Base-by-base conservation (phyloP, 2,797 vertebrate species). In the Decapterus maruadsi region DNA sequence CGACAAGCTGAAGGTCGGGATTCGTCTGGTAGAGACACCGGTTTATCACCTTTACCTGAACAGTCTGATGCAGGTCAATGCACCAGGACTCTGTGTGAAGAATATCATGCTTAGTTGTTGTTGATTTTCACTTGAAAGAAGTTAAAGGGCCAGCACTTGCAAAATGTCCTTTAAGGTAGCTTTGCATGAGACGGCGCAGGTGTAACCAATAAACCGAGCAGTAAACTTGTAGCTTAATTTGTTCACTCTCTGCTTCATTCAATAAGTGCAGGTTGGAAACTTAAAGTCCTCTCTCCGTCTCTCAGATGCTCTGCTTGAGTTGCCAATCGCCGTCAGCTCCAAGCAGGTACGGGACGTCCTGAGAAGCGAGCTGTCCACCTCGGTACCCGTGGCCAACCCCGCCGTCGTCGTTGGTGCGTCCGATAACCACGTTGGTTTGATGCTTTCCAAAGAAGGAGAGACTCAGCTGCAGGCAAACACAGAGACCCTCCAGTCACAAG, bases 281-380 rank as follows among this genome's bases (percentile, higher is more conserved):
- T 31, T 56, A 2, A 60, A 60, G 8, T 53, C 17, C 53, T 65
- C 34, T 56, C 38, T 77, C 48, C 63, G 34, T 72, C 60, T 71
- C 68, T 68, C 85, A 96, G 95, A 95, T 38, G 68, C 73, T 50
- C 86, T 91, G 0, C 86, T 91, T 8, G 94, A 95, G 74, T 70
- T 95, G 68, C 95, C 95, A 0, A 92, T 95, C 19, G 94, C 95
- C 2, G 88, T 96, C 85, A 95, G 90, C 84, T 96, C 95, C 77
- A 95, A 94, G 89, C 94, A 96, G 85, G 94, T 96, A 48, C 93
- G 95, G 11, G 94, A 96, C 11, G 86, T 96, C 78, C 87, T 96
- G 10, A 95, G 86, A 86, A 95, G 95, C n/a, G 94, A 95, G 68
- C 63, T 96, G 85, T 96, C 95, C 72, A 94, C 91, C 17, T 96